Conservation (phyloP, 2,797 vertebrate species). For the Strix occidentalis region DNA sequence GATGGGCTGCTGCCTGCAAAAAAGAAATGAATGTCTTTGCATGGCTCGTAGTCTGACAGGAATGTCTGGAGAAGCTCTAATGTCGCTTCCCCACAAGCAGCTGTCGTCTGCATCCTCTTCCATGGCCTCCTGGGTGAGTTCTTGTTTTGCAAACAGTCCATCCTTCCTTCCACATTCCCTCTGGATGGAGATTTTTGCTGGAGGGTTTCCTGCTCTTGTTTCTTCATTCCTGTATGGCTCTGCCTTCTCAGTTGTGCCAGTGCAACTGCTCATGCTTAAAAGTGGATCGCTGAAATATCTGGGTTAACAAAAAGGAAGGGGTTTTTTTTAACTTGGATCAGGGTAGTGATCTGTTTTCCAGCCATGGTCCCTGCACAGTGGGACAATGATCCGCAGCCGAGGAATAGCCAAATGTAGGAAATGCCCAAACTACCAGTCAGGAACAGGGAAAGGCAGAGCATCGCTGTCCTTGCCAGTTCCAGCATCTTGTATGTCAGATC, state of each 20-base stretch:
- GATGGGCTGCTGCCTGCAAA: constrained; percentile 14
- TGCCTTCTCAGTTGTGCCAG: not conserved
- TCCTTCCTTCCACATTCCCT: constrained; percentile 32
- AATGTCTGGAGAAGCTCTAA: constrained; percentile 32
- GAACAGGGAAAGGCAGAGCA: not conserved
- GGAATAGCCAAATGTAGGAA: not conserved
- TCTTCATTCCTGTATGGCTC: not conserved
- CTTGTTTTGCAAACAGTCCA: not conserved
- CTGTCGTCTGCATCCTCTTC: constrained; percentile 21
- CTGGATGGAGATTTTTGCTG: constrained; percentile 1
- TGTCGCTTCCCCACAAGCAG: constrained; percentile 18
- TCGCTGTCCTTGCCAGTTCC: rapidly evolving
- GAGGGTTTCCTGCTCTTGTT: constrained; percentile 26
- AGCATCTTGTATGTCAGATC: not conserved
- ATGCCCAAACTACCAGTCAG: not conserved
- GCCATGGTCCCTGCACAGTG: not conserved
- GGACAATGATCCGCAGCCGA: not conserved
- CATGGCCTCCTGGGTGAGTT: constrained; percentile 32
- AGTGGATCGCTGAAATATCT: not conserved
- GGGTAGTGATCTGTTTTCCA: not conserved
- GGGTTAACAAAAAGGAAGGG: not conserved
- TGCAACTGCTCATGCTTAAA: not conserved
- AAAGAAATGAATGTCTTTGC: not conserved
- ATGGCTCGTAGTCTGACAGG: not conserved
- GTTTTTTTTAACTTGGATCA: not conserved